Evolutionary conservation across 2,113 vertebrate genomes (phyloP).

Genomic region (Anarrhichthys ocellatus): DNA sequence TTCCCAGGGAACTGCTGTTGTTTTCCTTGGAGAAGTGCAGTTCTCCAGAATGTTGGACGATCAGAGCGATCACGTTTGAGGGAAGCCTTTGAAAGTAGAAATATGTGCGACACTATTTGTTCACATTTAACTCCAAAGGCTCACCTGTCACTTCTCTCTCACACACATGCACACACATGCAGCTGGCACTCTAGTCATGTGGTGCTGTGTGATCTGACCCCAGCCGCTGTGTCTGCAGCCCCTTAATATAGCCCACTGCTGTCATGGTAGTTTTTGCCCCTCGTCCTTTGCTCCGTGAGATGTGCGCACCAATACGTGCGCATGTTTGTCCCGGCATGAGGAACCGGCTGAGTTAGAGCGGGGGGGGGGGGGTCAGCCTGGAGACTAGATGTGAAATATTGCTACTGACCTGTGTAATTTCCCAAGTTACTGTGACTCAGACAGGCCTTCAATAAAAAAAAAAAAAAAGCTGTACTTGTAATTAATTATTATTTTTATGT

Average conservation of each 20-base stretch:
- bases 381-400: conserved; percentile 81
- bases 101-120: conserved; percentile 35
- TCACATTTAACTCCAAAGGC: conserved; percentile 51
- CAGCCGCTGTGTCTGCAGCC: conserved; percentile 72
- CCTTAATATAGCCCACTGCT: conserved; percentile 80
- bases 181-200: conserved; percentile 74
- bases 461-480: neutral
- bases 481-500: neutral
- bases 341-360: conserved; percentile 17
- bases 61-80: conserved; percentile 16
- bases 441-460: conserved; percentile 28
- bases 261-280: conserved; percentile 68
- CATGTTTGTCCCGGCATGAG: conserved; percentile 49
- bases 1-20: conserved; percentile 26
- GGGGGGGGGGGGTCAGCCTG: conserved; percentile 48
- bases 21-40: conserved; percentile 13
- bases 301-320: conserved; percentile 47
- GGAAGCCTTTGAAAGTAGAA: conserved; percentile 39
- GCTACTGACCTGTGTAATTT: conserved; percentile 77
- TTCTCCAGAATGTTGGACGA: conserved; percentile 7
- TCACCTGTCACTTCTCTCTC: conserved; percentile 65
- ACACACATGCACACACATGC: conserved; percentile 16
- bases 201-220: conserved; percentile 77
- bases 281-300: conserved; percentile 40
- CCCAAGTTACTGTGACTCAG: conserved; percentile 77